These are phyloP conservation scores for Phalacrocorax pelagicus DNA, from an alignment of 2,113 vertebrate species.

Conservation along the genomic window DNA sequence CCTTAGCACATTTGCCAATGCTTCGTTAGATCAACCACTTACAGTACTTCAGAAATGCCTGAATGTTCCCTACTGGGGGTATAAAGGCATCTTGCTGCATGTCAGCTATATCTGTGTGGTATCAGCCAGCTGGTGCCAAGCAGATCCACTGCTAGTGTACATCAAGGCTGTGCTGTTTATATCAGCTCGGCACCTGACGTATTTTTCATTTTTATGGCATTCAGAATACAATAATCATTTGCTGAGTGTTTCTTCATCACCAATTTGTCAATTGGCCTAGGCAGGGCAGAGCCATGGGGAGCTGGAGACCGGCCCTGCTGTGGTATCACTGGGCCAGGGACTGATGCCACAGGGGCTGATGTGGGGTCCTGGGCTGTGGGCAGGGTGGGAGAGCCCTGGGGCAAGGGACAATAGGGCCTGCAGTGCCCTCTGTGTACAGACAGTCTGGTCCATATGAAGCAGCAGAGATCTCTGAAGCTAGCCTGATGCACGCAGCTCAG, in stretches of 20 bases:
- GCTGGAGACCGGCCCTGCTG: background rate
- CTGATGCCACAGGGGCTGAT: rapidly evolving
- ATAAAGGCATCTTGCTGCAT: background rate
- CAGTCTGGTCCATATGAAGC: background rate
- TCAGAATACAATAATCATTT: background rate
- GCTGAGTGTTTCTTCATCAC: background rate
- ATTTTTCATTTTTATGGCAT: background rate
- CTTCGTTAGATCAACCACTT: background rate
- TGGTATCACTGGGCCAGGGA: background rate
- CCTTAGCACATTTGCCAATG: background rate
- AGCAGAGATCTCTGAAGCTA: background rate
- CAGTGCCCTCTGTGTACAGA: background rate
- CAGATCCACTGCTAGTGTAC: background rate
- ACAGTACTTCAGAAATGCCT: background rate
- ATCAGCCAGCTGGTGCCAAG: background rate
- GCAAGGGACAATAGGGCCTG: background rate
- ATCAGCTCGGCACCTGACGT: background rate
- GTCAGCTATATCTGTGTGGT: background rate
- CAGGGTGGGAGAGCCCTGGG: background rate
- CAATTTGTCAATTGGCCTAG: background rate
- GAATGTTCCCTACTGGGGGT: background rate
- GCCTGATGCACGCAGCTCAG: background rate
- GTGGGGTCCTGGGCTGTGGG: background rate
- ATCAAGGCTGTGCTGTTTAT: background rate
- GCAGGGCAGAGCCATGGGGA: background rate